Evolutionary conservation across 53 echinoderm and acorn worm genomes (phyloP), one percentile per base, ranked within the genome.

Genomic region (Apostichopus leukothele): DNA sequence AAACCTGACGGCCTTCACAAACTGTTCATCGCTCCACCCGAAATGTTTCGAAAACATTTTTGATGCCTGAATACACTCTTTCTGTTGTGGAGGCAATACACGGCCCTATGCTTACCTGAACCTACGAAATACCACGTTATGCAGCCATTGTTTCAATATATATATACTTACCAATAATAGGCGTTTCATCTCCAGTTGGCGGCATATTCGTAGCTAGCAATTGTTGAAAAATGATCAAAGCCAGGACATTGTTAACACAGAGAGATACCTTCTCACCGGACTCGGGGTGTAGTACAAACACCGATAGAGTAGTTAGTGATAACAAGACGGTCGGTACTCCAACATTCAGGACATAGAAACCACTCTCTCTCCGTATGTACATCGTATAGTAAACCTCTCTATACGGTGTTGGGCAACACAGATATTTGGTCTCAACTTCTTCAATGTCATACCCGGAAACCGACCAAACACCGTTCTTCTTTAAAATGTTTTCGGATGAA

Each of bases 181-280:
- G 91, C 9, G 91, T 86, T 22, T 91, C 88, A 67, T 89, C 89
- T 16, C 93, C 93, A 3, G 88, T 86, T 18, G 93, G 93, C 0
- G 93, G 93, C 93, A 93, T 93, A 25, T 3, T 86, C 1, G 39
- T 79, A 11, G 90, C 74, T n/a, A 93, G 89, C 20, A 93, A 68
- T 86, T 93, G 89, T 74, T 93, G 91, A 23, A 91, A 93, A 52
- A 91, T 73, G 5, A 91, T 67, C 73, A 93, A 84, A 3, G 93
- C 91, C 16, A 93, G 73, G 27, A 93, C 78, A 55, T 93, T 93
- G 74, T 91, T 91, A 60, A 93, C 90, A 50, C 91, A 85, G 10
- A 93, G 85, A 5, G 91, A 89, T 20, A 93, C 89, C 91, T 93
- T 93, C 81, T 93, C 93, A 20, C 93, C 93, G 13, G 91, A 87